Base-by-base conservation (phyloP, 2,888 invertebrate genomes). In the Catocala nupta region DNA sequence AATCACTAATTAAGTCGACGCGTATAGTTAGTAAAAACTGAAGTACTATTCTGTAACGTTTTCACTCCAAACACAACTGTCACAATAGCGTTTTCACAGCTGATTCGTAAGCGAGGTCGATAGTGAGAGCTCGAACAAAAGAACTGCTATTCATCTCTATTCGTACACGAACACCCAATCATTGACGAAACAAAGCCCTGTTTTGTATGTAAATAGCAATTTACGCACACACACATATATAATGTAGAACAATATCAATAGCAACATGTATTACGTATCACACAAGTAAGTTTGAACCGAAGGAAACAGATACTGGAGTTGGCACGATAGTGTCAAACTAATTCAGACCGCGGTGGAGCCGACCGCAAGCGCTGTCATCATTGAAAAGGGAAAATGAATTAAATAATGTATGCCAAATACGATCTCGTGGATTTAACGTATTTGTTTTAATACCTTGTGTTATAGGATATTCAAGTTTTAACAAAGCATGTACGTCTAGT, bases 371-470 rank as follows among this genome's bases (percentile, higher is more conserved):
- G 50, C 42, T 63, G 59, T 59, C 59, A 54, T 25, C 42, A 54
- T 50, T 59, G 56, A 63, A 59, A 63, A 59, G 55, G 59, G 55
- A 12, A 54, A 66, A 59, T 66, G 50, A 59, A 59, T 63, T 66
- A 56, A 63, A 66, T 59, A 56, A 54, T 54, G 45, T 45, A 50
- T 43, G 50, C 39, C 42, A 33, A 44, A 65, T 57, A 53, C 57
- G 11, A 43, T 10, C 2, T 5, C 6, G 6, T 9, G 7, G 3
- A 8, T 16, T 8, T 9, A 9, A 16, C 10, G 47, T 7, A 12
- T 45, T 45, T 45, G 45, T 13, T 45, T 45, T 45, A 5, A n/a
- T 9, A 44, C 10, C 5, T 43, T 43, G 10, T 12, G 12, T 12
- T 6, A 13, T 13, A 7, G 13, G 45, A 45, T 45, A 12, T 12